Conservation (phyloP, 2,888 invertebrate species). For the Tanytarsus gracilentus region DNA sequence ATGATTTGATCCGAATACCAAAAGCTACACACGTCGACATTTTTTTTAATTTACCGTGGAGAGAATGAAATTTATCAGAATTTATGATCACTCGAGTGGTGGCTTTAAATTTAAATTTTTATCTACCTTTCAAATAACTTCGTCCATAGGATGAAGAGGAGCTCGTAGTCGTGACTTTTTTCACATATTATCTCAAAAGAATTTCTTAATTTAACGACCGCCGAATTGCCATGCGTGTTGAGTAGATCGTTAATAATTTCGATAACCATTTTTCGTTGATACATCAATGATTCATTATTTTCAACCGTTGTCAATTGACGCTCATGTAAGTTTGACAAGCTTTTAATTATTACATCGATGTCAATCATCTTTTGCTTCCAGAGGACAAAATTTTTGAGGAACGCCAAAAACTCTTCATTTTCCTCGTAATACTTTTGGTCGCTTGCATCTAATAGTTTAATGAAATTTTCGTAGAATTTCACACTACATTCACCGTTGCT, state of each 20-base stretch:
- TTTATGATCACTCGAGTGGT: too few species aligned
- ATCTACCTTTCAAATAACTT: constrained; percentile 21
- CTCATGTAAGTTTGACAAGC: too few species aligned
- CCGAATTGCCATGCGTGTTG: background rate
- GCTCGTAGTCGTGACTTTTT: constrained; percentile 4
- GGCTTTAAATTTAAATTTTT: too few species aligned
- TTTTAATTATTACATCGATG: too few species aligned
- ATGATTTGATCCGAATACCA: constrained; percentile 25
- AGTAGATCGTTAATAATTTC: background rate
- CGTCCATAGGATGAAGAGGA: constrained; percentile 10
- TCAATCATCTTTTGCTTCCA: too few species aligned
- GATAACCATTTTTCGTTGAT: background rate
- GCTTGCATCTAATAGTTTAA: background rate
- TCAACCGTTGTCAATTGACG: too few species aligned
- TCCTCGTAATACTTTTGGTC: background rate
- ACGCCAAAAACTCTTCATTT: background rate
- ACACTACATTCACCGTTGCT: background rate
- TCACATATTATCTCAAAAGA: background rate
- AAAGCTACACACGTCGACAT: too few species aligned
- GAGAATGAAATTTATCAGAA: too few species aligned
- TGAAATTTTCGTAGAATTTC: background rate
- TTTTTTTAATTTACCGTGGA: too few species aligned
- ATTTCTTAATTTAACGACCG: background rate
- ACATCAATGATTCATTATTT: too few species aligned
- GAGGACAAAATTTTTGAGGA: too few species aligned